Percentiles rank a stretch among this genome's conserved stretches.
These are phyloP conservation scores for Himalopsyche kuldschensis DNA, from an alignment of 2,888 invertebrate species.

Conservation along the genomic window DNA sequence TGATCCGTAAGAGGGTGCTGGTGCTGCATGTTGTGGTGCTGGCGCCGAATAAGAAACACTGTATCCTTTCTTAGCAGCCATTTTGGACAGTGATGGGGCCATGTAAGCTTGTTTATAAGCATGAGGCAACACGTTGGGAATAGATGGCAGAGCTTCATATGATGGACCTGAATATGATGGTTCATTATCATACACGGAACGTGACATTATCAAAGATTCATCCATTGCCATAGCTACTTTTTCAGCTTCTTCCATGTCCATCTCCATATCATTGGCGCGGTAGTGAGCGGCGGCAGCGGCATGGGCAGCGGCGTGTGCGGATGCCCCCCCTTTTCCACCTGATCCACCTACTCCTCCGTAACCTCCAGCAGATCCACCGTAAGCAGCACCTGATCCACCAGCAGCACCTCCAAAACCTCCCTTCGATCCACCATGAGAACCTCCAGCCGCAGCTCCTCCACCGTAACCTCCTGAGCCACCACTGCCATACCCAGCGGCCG, in stretches of 20 bases:
- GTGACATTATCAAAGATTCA: neutral
- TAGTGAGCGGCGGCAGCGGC: constrained; percentile 11
- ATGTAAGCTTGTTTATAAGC: neutral
- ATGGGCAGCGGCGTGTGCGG: neutral
- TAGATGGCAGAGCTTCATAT: constrained; percentile 1
- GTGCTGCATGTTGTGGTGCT: neutral
- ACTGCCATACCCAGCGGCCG: neutral
- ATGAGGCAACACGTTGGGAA: neutral
- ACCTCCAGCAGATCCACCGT: neutral
- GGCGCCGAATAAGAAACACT: neutral
- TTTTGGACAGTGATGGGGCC: neutral
- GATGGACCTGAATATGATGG: neutral
- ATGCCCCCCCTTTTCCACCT: neutral
- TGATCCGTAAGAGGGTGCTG: neutral
- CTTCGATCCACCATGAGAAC: neutral
- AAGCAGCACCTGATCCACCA: neutral
- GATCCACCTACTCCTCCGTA: neutral
- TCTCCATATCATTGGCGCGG: constrained; percentile 10
- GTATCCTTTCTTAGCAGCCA: neutral
- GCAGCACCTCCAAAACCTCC: neutral
- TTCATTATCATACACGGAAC: constrained; percentile 20
- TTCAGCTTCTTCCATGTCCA: neutral
- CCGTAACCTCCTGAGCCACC: neutral
- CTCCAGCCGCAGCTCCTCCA: neutral
- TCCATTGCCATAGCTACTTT: neutral